A percentile compares a stretch with the other conserved stretches of the same genome.
phyloP scores from a whole-genome alignment of 2,888 invertebrate species.

The Caenorhabditis doughertyi region DNA sequence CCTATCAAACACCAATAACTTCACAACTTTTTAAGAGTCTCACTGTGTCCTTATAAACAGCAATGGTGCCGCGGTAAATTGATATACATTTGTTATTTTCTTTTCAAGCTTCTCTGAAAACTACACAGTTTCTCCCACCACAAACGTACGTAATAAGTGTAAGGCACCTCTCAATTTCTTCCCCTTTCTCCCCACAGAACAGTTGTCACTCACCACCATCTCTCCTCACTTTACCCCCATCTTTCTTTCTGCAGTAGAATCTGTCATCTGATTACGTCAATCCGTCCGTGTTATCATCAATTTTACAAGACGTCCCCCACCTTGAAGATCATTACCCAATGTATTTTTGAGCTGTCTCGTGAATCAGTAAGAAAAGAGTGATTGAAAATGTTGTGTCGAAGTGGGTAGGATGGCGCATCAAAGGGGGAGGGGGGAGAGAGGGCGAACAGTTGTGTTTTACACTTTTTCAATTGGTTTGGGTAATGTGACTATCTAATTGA shows the following conservation, averaged over 20 bases:
- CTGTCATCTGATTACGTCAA: conserved; percentile 46
- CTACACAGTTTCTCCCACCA: conserved; percentile 2
- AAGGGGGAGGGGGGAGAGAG: background rate
- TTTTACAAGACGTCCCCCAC: conserved; percentile 47
- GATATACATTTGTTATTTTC: no score
- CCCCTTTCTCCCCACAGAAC: conserved; percentile 32
- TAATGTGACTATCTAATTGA: conserved; percentile 52
- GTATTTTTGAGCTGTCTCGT: conserved; percentile 18
- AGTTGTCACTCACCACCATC: conserved; percentile 31
- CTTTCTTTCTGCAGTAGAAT: background rate
- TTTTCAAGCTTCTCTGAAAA: no score
- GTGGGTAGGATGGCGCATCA: no score
- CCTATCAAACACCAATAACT: no score
- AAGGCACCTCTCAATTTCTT: conserved; percentile 7
- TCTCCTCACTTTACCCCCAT: background rate
- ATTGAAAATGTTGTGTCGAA: conserved; percentile 20
- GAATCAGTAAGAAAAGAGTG: conserved; percentile 12
- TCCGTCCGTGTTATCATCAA: conserved; percentile 56
- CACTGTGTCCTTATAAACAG: no score
- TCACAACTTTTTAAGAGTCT: no score
- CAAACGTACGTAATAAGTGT: conserved; percentile 42
- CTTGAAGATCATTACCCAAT: conserved; percentile 2
- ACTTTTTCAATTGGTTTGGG: conserved; percentile 16
- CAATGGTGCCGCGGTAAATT: no score
- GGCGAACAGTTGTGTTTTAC: conserved; percentile 61